Base-by-base conservation (phyloP, 2,888 invertebrate genomes). In the Dorcus hopei region DNA sequence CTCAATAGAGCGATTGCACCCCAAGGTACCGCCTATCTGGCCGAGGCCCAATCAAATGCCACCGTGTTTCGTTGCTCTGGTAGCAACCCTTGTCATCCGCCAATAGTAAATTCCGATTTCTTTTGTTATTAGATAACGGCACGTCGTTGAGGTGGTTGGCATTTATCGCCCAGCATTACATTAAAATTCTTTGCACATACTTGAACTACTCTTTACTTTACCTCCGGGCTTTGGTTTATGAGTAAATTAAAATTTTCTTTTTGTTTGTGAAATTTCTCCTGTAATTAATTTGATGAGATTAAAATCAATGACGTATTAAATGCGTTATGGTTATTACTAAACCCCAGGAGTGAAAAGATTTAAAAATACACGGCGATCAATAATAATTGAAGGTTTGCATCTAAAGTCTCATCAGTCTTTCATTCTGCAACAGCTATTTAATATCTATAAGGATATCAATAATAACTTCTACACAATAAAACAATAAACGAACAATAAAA, bases 41-140 rank as follows among this genome's bases (percentile, higher is more conserved):
- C 54, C 59, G 48, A 16, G 59, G 42, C 16, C 62, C 57, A 65
- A 65, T 61, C 48, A 47, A 23, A 16, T 8, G n/a, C 43, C 50
- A 38, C 62, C 63, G 59, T 54, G 56, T 49, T 53, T 68, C 68
- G 67, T 68, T 64, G 68, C 67, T 65, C 66, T 68, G 70, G 68
- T 66, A 67, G 66, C 70, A 66, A 65, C 71, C 71, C 72, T 63
- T 61, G 39, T 42, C 23, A 41, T 16, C 52, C 14, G 52, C 74
- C 71, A 73, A 74, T 74, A 38, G 59, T 19, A 14, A 33, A 7
- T 39, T 38, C 26, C 43, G 43, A 45, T 49, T 58, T 48, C 43
- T 54, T 53, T 54, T 16, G 39, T 58, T 49, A 33, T 49, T 9
- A 45, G 40, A 14, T 38, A 40, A 39, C 40, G 23, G 38, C 9